Conservation (phyloP, 2,888 invertebrate species). For the Drosophila yooni region DNA sequence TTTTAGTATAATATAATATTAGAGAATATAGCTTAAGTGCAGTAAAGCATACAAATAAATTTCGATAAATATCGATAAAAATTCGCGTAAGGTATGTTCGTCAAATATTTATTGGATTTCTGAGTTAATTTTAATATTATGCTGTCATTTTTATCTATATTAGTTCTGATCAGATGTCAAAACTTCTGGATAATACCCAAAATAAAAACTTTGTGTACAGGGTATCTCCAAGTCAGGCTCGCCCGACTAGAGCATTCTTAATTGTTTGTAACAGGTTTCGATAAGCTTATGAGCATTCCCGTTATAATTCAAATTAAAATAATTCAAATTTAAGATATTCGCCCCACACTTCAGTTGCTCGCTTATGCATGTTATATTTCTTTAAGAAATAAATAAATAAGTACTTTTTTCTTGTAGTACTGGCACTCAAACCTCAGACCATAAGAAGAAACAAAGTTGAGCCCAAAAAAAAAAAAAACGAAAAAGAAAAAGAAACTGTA, state of each 20-base stretch:
- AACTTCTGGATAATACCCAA: no score
- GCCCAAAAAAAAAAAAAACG: slow-evolving; percentile 6
- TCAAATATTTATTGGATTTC: background rate
- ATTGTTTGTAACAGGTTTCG: background rate
- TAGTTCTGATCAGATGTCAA: no score
- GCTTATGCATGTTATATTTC: background rate
- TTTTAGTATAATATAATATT: background rate
- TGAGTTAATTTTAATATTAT: no score
- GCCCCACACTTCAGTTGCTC: background rate
- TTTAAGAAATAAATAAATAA: background rate
- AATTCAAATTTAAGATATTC: background rate
- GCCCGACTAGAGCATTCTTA: background rate
- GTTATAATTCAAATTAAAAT: background rate
- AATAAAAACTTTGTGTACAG: no score
- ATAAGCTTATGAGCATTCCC: background rate
- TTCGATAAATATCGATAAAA: background rate
- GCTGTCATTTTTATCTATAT: no score
- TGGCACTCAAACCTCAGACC: slow-evolving; percentile 26
- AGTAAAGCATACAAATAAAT: background rate
- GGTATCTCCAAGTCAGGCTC: background rate
- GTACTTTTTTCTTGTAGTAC: background rate
- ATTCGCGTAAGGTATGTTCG: background rate
- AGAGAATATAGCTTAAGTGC: background rate
- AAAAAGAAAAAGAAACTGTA: slow-evolving; percentile 6
- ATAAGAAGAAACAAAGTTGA: slow-evolving; percentile 53